Conservation (phyloP, 2,113 vertebrate species). For the Gallinago undulata region DNA sequence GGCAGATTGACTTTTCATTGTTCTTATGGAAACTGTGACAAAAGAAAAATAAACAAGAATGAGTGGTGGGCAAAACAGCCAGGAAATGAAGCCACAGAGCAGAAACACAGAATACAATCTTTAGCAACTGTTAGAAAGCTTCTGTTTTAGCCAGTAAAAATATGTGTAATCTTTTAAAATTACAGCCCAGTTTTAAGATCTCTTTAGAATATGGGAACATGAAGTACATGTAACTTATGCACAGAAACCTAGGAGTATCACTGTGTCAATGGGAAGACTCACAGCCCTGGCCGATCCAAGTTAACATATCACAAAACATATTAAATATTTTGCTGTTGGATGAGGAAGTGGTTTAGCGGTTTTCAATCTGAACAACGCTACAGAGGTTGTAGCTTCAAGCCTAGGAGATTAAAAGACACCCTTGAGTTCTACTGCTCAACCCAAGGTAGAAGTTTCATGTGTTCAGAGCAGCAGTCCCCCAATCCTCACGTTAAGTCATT, state of each 20-base stretch:
- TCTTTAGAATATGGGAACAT: background rate
- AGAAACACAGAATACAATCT: background rate
- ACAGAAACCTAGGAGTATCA: background rate
- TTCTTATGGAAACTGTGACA: background rate
- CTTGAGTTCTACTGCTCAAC: background rate
- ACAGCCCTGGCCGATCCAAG: background rate
- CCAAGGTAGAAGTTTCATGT: background rate
- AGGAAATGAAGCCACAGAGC: background rate
- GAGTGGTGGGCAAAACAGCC: background rate
- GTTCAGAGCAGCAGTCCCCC: background rate
- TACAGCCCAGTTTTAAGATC: background rate
- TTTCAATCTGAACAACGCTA: background rate
- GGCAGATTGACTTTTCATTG: background rate
- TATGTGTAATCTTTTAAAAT: background rate
- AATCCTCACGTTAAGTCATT: background rate
- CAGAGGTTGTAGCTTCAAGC: background rate
- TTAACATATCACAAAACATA: background rate
- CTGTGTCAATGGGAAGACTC: background rate
- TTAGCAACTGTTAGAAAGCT: background rate
- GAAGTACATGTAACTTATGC: background rate
- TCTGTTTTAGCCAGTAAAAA: background rate
- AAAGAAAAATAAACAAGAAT: background rate
- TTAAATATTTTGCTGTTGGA: background rate
- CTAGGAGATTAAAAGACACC: background rate
- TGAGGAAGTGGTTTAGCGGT: background rate